Evolutionary conservation across 2,797 vertebrate genomes (phyloP), one percentile per base, ranked within the genome.

Genomic region (Sebastes jordani): DNA sequence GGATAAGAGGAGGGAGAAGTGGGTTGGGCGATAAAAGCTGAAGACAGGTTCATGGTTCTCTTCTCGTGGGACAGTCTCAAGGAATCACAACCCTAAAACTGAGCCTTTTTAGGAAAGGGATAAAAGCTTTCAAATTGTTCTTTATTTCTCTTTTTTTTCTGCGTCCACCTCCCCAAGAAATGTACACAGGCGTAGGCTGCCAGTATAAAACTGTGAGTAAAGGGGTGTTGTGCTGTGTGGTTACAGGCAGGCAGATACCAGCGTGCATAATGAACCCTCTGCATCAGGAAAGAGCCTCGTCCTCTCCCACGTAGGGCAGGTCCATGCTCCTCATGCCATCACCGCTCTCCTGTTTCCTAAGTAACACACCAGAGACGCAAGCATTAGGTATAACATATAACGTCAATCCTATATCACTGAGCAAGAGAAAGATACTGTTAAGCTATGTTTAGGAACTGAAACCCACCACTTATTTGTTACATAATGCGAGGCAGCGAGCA

Each of bases 321-420:
- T 97, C 96, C 42, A 95, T 88, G 79, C 94, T 96, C 86, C 85
- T 96, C 86, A 95, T 88, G 69, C 95, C 95, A 63, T 99, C 98
- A 76, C 96, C 95, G 2, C 97, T 97, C 95, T 96, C 95, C 93
- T 97, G 97, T 90, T 98, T 98, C 95, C 98, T 99, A 94, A 92
- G 95, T 74, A 88, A 93, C 91, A 88, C 68, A 92, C 11, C 80
- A 81, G 71, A 89, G 76, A 79, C 49, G 23, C 59, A 46, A 30
- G 29, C 2, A 11, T 71, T 83, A 83, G 80, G 82, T 59, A 60
- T 3, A 79, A 77, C 64, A 42, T 42, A 32, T 49, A 46, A 46
- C 65, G 71, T 72, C 82, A 61, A 22, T 67, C 46, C 68, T 38
- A 4, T 22, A 52, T 27, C 72, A 30, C 42, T 42, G 11, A 46